phyloP scores from a whole-genome alignment of 1,140 invertebrate genomes.

The Leucophenga varia region DNA sequence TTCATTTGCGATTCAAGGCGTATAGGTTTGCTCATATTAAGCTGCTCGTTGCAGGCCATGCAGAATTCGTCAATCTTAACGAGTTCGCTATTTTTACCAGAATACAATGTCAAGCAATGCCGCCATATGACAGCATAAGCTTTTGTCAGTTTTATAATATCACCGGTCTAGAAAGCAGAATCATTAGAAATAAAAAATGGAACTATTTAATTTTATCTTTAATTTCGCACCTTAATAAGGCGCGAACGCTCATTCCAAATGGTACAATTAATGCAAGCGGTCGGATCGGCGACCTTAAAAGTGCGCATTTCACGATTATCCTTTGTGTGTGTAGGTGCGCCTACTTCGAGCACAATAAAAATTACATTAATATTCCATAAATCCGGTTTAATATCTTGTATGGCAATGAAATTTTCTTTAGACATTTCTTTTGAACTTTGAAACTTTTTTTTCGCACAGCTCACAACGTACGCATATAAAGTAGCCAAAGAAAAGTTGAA shows the following conservation, averaged over 20 bases:
- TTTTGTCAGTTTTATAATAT: conserved; percentile 87
- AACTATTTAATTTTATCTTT: too few relatives aligned
- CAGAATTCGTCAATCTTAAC: conserved; percentile 86
- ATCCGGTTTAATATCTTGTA: conserved; percentile 76
- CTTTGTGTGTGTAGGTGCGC: conserved; percentile 86
- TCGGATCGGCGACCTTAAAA: conserved; percentile 89
- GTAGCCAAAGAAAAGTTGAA: too few relatives aligned
- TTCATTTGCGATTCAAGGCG: conserved; percentile 52
- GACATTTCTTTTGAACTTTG: too few relatives aligned
- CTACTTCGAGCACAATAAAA: conserved; percentile 87
- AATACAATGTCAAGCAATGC: conserved; percentile 86
- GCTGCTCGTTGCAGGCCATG: conserved; percentile 80
- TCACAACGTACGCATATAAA: too few relatives aligned
- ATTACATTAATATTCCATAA: conserved; percentile 90
- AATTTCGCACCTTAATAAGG: too few relatives aligned
- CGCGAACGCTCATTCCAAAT: conserved; percentile 95
- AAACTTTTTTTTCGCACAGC: too few relatives aligned
- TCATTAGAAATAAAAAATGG: too few relatives aligned
- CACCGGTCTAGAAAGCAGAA: conserved; percentile 85
- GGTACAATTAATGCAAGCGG: conserved; percentile 90
- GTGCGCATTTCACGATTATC: conserved; percentile 92
- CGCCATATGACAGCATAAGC: conserved; percentile 90
- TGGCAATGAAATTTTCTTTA: conserved; percentile 45
- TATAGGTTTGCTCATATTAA: conserved; percentile 90
- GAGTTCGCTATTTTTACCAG: conserved; percentile 86